Conservation (phyloP, 2,113 vertebrate species). For the Tamias sibiricus region DNA sequence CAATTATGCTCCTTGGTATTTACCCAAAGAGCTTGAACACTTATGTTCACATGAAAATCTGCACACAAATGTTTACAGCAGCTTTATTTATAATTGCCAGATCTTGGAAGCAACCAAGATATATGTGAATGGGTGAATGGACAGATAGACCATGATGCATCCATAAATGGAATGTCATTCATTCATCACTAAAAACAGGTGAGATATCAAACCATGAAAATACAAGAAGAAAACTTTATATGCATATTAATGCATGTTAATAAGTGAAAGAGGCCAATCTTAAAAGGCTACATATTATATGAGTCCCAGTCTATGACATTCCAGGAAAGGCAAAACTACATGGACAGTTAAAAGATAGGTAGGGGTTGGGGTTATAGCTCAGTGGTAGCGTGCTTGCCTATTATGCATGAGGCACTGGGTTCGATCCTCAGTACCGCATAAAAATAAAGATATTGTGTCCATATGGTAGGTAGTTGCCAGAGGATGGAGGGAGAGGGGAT, state of each 20-base stretch:
- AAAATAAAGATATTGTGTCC: too few species aligned
- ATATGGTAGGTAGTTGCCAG: background rate
- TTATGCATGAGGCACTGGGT: too few species aligned
- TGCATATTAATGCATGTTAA: background rate
- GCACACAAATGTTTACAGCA: background rate
- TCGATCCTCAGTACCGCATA: too few species aligned
- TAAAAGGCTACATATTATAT: background rate
- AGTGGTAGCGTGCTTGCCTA: too few species aligned
- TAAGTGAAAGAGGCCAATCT: background rate
- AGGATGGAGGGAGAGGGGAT: background rate
- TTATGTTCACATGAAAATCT: background rate
- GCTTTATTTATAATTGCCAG: background rate
- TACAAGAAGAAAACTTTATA: background rate
- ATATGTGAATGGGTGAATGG: background rate
- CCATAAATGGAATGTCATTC: background rate
- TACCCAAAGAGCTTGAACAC: background rate
- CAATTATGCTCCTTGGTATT: background rate
- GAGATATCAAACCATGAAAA: background rate
- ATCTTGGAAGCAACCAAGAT: background rate
- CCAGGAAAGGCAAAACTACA: background rate
- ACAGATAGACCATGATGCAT: background rate
- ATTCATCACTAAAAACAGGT: background rate
- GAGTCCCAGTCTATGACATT: too few species aligned
- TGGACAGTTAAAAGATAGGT: background rate
- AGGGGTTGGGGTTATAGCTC: too few species aligned